phyloP scores from a whole-genome alignment of 2,888 invertebrate genomes.

The Sinotaia quadrata region DNA sequence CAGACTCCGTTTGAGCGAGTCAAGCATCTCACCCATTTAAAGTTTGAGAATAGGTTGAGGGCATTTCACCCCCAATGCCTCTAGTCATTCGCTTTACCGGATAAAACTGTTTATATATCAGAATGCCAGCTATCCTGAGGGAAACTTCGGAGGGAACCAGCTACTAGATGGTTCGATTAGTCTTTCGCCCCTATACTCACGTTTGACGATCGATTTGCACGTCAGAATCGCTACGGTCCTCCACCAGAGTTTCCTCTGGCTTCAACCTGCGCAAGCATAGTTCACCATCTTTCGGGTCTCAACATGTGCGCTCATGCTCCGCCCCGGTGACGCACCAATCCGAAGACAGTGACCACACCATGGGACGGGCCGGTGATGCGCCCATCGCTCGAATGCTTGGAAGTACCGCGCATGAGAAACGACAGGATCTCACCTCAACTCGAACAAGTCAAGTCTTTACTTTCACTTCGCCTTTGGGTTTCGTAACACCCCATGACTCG shows the following conservation, averaged over 20 bases:
- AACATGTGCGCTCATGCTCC: constrained; percentile 17
- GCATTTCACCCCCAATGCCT: constrained; percentile 79
- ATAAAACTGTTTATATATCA: constrained; percentile 15
- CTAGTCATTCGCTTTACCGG: constrained; percentile 79
- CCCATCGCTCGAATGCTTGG: too few relatives aligned
- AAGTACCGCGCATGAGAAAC: too few relatives aligned
- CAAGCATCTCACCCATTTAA: constrained; percentile 82
- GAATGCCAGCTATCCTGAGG: constrained; percentile 77
- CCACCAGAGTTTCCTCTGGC: constrained; percentile 27
- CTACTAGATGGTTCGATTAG: constrained; percentile 74
- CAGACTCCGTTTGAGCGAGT: constrained; percentile 77
- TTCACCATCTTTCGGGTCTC: constrained; percentile 23
- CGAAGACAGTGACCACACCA: too few relatives aligned
- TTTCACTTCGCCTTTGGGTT: constrained; percentile 81
- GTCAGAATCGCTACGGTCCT: constrained; percentile 18
- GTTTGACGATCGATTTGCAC: constrained; percentile 16
- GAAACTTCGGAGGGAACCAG: constrained; percentile 85
- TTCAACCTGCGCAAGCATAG: constrained; percentile 18
- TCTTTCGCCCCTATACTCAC: constrained; percentile 22
- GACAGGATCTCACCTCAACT: constrained; percentile 36
- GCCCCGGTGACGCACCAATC: constrained; percentile 16
- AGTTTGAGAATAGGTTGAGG: constrained; percentile 77
- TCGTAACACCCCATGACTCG: constrained; percentile 79
- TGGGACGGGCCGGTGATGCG: constrained; percentile 17
- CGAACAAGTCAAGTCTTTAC: constrained; percentile 74